A percentile compares a stretch with the other conserved stretches of the same genome.
Evolutionary conservation across 2,797 vertebrate genomes (phyloP).

Genomic region (Thamnophis elegans): DNA sequence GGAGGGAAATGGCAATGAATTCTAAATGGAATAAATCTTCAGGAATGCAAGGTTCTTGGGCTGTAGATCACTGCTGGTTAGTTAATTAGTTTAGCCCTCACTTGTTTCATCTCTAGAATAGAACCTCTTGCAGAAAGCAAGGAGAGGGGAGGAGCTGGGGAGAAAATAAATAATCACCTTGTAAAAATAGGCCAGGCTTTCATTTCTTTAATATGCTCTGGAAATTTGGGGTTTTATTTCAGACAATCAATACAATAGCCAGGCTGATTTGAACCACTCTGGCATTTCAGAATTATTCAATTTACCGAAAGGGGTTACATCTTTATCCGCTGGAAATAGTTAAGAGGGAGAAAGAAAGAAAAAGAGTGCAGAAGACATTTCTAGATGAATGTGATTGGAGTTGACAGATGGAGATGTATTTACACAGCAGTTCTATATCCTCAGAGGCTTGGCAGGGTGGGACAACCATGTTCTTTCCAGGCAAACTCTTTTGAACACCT

Average conservation of each 20-base stretch:
- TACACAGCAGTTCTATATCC: conserved; percentile 37
- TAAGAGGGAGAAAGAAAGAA: conserved; percentile 31
- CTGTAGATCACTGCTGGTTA: conserved; percentile 77
- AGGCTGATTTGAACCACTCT: conserved; percentile 43
- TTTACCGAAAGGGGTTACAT: conserved; percentile 47
- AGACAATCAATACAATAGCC: conserved; percentile 57
- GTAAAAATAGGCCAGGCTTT: conserved; percentile 22
- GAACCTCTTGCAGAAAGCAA: conserved; percentile 65
- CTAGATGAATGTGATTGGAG: conserved; percentile 39
- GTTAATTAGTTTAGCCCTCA: conserved; percentile 79
- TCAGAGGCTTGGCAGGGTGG: conserved; percentile 17
- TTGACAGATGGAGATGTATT: conserved; percentile 36
- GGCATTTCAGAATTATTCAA: conserved; percentile 54
- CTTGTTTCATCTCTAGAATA: conserved; percentile 70
- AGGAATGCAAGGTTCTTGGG: conserved; percentile 76
- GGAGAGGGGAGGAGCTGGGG: conserved; percentile 42
- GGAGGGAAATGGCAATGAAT: conserved; percentile 79
- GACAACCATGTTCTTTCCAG: conserved; percentile 32
- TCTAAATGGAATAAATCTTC: conserved; percentile 82
- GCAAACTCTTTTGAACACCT: conserved; percentile 17
- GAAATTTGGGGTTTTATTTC: conserved; percentile 50
- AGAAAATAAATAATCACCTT: conserved; percentile 42
- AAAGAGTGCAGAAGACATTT: conserved; percentile 31
- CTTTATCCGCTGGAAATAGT: conserved; percentile 55
- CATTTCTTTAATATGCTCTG: conserved; percentile 39